Evolutionary conservation across 2,113 vertebrate genomes (phyloP).

Genomic region (Collichthys lucidus): DNA sequence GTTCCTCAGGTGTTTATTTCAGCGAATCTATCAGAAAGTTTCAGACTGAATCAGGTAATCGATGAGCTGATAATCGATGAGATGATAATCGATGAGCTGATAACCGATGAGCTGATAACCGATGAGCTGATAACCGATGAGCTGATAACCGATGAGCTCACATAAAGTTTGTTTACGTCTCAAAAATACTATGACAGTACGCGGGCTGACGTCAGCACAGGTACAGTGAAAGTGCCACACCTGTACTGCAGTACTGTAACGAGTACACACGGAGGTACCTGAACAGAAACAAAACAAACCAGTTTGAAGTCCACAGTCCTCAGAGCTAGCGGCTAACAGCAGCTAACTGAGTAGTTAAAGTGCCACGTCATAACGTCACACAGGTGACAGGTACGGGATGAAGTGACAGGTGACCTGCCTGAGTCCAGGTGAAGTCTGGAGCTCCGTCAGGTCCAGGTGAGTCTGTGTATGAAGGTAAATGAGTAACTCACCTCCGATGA

Average conservation of each 20-base stretch:
- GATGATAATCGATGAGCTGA: too few species aligned
- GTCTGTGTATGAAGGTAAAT: not conserved
- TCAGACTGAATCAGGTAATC: too few species aligned
- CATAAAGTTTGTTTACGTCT: too few species aligned
- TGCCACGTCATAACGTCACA: not conserved
- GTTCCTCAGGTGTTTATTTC: too few species aligned
- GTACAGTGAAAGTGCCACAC: not conserved
- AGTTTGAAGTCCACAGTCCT: not conserved
- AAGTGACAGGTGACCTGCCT: not conserved
- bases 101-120: too few species aligned
- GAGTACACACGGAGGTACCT: not conserved
- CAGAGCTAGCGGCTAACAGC: slow-evolving; percentile 26
- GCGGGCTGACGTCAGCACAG: slow-evolving; percentile 2
- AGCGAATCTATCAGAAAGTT: too few species aligned
- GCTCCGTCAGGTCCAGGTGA: slow-evolving; percentile 6
- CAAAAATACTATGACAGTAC: not conserved
- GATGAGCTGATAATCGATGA: too few species aligned
- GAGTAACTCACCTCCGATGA: slow-evolving; percentile 19
- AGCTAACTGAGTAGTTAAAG: not conserved
- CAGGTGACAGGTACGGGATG: not conserved
- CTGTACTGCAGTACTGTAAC: too few species aligned
- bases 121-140: too few species aligned
- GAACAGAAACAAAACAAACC: not conserved
- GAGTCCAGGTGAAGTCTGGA: not conserved
- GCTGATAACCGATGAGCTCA: too few species aligned